phyloP scores from a whole-genome alignment of 2,888 invertebrate species.

The Heliconius sara region DNA sequence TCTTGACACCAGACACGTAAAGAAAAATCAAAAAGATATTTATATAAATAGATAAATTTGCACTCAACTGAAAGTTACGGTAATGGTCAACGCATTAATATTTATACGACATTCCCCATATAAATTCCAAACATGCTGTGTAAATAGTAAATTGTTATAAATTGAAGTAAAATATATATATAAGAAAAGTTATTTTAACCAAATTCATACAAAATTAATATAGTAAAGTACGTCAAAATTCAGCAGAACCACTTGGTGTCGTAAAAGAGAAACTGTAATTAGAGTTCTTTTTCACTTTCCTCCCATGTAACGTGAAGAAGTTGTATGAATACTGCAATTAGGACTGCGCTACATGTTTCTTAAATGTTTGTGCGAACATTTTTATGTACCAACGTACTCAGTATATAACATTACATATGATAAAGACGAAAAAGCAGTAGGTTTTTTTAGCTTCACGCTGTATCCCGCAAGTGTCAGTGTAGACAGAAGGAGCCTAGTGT shows the following conservation, averaged over 20 bases:
- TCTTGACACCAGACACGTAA: neutral
- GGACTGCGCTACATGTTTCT: constrained; percentile 21
- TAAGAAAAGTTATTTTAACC: neutral
- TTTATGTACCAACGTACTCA: neutral
- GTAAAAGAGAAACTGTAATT: constrained; percentile 19
- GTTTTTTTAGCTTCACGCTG: too few species aligned
- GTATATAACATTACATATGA: neutral
- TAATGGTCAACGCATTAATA: neutral
- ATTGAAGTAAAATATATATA: neutral
- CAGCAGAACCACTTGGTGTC: constrained; percentile 15
- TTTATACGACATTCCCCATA: neutral
- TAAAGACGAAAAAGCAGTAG: neutral
- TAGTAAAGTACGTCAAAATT: constrained; percentile 9
- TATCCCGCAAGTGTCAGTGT: too few species aligned
- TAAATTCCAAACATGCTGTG: neutral
- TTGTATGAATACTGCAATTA: constrained; percentile 36
- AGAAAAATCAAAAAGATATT: neutral
- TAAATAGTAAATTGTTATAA: neutral
- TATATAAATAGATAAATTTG: neutral
- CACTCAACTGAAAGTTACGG: neutral
- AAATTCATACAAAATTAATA: neutral
- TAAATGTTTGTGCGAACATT: constrained; percentile 17
- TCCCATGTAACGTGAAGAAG: constrained; percentile 19
- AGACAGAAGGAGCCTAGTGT: neutral
- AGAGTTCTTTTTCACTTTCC: constrained; percentile 21